Evolutionary conservation across 2,888 invertebrate species (phyloP).

Genomic region (Cacoxenus indagator): DNA sequence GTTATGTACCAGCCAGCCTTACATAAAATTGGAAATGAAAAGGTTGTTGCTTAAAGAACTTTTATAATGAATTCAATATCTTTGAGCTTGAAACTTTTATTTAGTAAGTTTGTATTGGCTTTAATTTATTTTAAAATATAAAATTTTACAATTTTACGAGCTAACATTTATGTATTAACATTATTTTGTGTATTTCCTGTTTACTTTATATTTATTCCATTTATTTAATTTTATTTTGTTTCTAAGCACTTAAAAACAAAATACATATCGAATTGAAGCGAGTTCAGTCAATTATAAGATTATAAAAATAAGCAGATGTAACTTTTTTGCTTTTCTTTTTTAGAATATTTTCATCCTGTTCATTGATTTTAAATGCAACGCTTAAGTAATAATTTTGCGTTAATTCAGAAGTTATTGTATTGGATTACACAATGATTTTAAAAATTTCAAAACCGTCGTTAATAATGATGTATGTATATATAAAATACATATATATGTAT

Average conservation of each 20-base stretch:
- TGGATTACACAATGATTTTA: background rate
- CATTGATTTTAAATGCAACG: slow-evolving; percentile 47
- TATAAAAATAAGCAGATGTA: slow-evolving; percentile 15
- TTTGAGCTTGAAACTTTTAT: slow-evolving; percentile 27
- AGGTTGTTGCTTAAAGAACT: background rate
- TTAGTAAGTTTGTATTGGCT: slow-evolving; percentile 22
- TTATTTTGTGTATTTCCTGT: slow-evolving; percentile 7
- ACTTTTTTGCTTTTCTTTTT: slow-evolving; percentile 19
- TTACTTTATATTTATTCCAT: slow-evolving; percentile 28
- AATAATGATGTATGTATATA: background rate
- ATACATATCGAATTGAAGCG: too few relatives aligned
- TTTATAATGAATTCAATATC: background rate
- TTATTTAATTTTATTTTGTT: background rate
- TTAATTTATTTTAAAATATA: slow-evolving; percentile 31
- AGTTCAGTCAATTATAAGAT: background rate
- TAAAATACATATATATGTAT: background rate
- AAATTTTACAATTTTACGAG: slow-evolving; percentile 5
- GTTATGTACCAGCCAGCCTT: too few relatives aligned
- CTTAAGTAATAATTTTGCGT: slow-evolving; percentile 46
- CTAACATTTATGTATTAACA: slow-evolving; percentile 11
- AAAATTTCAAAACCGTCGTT: too few relatives aligned
- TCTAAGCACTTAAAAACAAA: background rate
- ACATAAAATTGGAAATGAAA: background rate
- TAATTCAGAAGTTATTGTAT: slow-evolving; percentile 6
- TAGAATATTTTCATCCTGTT: background rate